Evolutionary conservation across 2,113 vertebrate species (phyloP).

Genomic region (Lepus americanus): DNA sequence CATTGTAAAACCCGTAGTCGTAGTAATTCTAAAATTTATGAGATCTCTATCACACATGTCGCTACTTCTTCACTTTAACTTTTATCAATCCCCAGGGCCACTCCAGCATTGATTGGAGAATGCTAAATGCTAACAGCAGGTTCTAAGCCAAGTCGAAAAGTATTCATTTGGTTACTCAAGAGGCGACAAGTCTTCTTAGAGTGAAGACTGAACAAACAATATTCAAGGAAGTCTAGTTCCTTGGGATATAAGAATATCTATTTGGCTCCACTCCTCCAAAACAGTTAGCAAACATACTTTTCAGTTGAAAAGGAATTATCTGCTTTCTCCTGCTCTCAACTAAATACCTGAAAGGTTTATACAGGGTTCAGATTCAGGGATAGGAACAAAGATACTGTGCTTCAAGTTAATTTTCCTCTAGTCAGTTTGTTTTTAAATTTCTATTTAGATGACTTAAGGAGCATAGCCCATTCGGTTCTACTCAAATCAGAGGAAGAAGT

Average conservation of each 20-base stretch:
- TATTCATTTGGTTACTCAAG: not conserved
- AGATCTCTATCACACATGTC: not conserved
- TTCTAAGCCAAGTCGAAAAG: not conserved
- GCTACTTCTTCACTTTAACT: not conserved
- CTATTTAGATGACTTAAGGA: not conserved
- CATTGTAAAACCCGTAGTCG: not conserved
- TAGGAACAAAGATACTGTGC: not conserved
- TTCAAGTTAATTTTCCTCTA: not conserved
- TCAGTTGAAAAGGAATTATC: not conserved
- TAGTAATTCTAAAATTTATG: not conserved
- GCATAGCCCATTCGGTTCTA: not conserved
- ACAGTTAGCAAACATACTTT: not conserved
- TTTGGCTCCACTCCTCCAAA: not conserved
- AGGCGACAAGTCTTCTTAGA: not conserved
- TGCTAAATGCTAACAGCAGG: not conserved
- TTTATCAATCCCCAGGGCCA: not conserved
- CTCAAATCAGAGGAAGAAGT: not conserved
- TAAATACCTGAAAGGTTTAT: constrained; percentile 22
- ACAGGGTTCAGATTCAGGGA: not conserved
- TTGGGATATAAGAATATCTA: not conserved
- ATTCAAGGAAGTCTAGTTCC: not conserved
- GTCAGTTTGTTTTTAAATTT: not conserved
- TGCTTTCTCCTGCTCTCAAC: not conserved
- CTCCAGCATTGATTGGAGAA: not conserved
- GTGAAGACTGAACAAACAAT: not conserved